Percentiles rank a stretch among this genome's conserved stretches.
phyloP scores from a whole-genome alignment of 2,888 invertebrate genomes.

The Elgonia sp. region DNA sequence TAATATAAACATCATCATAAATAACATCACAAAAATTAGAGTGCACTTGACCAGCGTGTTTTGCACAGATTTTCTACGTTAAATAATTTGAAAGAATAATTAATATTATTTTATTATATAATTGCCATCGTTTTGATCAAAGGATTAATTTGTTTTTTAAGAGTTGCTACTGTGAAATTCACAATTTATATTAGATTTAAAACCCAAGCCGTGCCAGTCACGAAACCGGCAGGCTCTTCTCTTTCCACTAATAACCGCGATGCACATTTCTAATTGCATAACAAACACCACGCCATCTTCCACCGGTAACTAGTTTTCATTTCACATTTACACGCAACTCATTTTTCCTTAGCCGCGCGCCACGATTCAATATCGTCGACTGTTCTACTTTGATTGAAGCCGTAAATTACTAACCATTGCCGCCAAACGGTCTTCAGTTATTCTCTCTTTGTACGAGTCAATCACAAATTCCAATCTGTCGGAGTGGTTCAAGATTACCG shows the following conservation, averaged over 20 bases:
- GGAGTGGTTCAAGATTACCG: constrained; percentile 19
- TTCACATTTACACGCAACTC: constrained; percentile 26
- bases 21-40: no score
- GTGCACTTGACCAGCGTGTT: no score
- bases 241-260: not conserved
- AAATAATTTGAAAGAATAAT: no score
- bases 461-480: constrained; percentile 48
- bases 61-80: no score
- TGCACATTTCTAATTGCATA: constrained; percentile 17
- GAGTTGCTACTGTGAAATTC: not conserved
- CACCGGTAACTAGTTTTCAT: constrained; percentile 15
- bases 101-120: no score
- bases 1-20: no score
- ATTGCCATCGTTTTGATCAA: no score
- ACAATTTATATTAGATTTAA: no score
- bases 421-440: constrained; percentile 45
- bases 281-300: constrained; percentile 7
- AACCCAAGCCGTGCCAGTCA: no score
- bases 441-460: constrained; percentile 50
- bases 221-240: no score
- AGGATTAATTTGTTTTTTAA: no score
- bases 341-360: constrained; percentile 31
- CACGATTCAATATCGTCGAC: constrained; percentile 41
- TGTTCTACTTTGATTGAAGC: constrained; percentile 58
- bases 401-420: constrained; percentile 56